These are phyloP conservation scores for Exephanes ischioxanthus DNA, from an alignment of 2,888 invertebrate species.

Conservation along the genomic window DNA sequence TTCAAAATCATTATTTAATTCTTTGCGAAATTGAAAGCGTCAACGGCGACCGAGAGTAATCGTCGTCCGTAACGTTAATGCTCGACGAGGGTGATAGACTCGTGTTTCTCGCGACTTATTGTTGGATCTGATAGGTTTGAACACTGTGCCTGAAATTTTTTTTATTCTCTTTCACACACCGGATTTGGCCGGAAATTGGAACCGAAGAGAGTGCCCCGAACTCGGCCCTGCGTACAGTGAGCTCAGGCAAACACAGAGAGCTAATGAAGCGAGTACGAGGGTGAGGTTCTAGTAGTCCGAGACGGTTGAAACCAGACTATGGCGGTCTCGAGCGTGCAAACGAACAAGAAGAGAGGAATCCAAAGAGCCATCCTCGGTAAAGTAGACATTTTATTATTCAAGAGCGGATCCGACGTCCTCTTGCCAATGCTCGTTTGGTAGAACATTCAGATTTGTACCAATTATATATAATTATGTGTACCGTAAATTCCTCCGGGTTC, in stretches of 20 bases:
- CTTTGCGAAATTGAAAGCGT: background rate
- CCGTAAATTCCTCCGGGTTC: background rate
- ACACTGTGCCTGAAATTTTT: no score
- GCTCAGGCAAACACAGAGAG: conserved; percentile 27
- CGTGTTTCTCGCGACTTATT: background rate
- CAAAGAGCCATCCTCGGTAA: conserved; percentile 23
- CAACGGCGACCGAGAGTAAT: background rate
- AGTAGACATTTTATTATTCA: conserved; percentile 53
- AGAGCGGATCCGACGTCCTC: conserved; percentile 37
- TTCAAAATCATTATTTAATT: background rate
- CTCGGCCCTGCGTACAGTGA: background rate
- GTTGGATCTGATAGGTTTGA: background rate
- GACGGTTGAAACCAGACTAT: conserved; percentile 1
- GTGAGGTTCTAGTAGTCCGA: background rate
- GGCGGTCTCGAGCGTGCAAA: background rate
- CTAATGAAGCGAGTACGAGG: conserved; percentile 16
- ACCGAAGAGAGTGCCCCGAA: background rate
- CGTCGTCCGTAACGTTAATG: no score
- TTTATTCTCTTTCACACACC: background rate
- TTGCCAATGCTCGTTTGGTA: conserved; percentile 38
- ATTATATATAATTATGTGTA: conserved; percentile 3
- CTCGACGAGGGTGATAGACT: background rate
- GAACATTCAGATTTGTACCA: background rate
- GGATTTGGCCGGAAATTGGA: background rate
- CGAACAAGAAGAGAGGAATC: background rate